These are phyloP conservation scores for Conistra vaccinii DNA, from an alignment of 2,888 invertebrate genomes.

Conservation along the genomic window DNA sequence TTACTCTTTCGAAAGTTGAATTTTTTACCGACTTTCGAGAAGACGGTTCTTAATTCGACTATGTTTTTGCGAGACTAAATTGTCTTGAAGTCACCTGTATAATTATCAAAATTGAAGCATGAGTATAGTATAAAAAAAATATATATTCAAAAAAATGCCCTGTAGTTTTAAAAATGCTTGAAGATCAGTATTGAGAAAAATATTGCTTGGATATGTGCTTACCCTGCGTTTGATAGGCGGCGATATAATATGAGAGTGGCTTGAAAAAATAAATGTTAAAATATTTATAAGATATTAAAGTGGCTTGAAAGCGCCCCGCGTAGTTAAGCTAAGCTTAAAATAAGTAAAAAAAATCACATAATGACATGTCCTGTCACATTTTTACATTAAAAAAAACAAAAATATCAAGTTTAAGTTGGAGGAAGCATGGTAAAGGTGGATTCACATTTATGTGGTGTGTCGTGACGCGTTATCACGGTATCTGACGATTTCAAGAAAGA, in stretches of 20 bases:
- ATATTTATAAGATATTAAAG: constrained; percentile 10
- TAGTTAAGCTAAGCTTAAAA: constrained; percentile 25
- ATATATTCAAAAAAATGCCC: background rate
- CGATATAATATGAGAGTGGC: background rate
- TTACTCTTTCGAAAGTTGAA: background rate
- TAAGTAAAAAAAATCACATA: no score
- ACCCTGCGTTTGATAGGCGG: constrained; percentile 14
- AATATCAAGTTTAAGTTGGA: background rate
- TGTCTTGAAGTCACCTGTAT: background rate
- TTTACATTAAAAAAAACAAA: background rate
- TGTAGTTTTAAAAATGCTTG: constrained; percentile 12
- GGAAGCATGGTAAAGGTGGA: background rate
- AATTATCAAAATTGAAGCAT: constrained; percentile 12
- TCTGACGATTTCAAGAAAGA: no score
- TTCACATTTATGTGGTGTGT: background rate
- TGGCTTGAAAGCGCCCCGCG: constrained; percentile 10
- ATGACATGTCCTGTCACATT: background rate
- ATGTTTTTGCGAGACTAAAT: background rate
- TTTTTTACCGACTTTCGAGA: background rate
- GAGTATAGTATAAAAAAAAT: background rate
- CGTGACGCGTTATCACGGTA: no score
- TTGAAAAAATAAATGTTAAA: background rate
- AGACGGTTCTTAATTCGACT: background rate
- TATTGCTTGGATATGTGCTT: constrained; percentile 31
- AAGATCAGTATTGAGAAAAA: background rate